A percentile compares a stretch with the other conserved stretches of the same genome.
Evolutionary conservation across 2,888 invertebrate species (phyloP).

Genomic region (Eristalis intricaria): DNA sequence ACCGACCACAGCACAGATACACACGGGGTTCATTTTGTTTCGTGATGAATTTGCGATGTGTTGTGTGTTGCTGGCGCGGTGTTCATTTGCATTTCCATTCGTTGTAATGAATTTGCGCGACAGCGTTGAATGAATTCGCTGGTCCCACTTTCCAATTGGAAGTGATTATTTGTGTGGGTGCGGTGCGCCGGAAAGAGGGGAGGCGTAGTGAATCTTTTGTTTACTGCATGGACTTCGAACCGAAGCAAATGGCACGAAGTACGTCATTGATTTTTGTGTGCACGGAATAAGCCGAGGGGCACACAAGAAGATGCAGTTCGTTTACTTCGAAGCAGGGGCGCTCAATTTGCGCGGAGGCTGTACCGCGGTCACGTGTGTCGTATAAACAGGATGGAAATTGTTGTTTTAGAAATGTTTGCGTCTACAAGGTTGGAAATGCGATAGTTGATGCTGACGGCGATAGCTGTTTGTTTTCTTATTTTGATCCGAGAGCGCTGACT

Average conservation of each 20-base stretch:
- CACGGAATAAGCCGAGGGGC: neutral
- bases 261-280: conserved; percentile 20
- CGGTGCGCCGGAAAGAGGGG: neutral
- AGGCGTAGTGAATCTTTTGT: neutral
- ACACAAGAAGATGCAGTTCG: neutral
- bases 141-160: neutral
- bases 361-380: neutral
- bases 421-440: neutral
- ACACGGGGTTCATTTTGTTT: conserved; percentile 33
- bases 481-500: neutral
- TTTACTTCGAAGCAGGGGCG: neutral
- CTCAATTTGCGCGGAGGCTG: neutral
- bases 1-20: conserved; percentile 4
- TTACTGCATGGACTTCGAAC: conserved; percentile 38
- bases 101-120: neutral
- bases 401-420: neutral
- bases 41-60: conserved; percentile 44
- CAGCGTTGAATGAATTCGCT: neutral
- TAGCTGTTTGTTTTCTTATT: neutral
- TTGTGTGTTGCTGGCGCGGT: conserved; percentile 43
- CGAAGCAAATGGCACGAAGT: neutral
- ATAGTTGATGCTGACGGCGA: neutral
- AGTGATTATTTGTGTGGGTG: neutral
- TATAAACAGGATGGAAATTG: neutral
- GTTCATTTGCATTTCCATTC: conserved; percentile 36